These are phyloP conservation scores for Cistogaster globosa DNA, from an alignment of 2,888 invertebrate species.

Conservation along the genomic window DNA sequence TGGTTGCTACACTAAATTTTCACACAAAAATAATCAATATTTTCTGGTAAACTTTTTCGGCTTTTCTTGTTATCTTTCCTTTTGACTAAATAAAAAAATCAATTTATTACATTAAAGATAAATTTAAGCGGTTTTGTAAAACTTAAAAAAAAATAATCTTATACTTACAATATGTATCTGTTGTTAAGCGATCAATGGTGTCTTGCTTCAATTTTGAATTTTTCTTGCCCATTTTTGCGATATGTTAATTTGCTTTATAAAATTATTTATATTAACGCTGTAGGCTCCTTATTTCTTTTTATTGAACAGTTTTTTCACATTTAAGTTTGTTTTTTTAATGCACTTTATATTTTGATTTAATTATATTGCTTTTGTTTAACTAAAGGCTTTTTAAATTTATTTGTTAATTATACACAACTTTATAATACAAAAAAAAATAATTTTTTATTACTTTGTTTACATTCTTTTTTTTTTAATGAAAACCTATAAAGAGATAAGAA, in stretches of 20 bases:
- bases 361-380: conserved; percentile 55
- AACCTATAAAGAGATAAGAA: conserved; percentile 54
- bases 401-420: conserved; percentile 10
- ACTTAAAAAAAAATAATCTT: not conserved
- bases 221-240: conserved; percentile 94
- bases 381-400: conserved; percentile 44
- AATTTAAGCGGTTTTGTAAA: conserved; percentile 28
- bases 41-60: too few relatives aligned
- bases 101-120: too few relatives aligned
- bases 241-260: not conserved
- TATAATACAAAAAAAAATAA: not conserved
- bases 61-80: too few relatives aligned
- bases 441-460: conserved; percentile 27
- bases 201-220: conserved; percentile 98
- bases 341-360: conserved; percentile 35
- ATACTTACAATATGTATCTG: conserved; percentile 96
- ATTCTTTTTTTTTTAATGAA: conserved; percentile 30
- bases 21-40: too few relatives aligned
- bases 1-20: too few relatives aligned
- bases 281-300: not conserved
- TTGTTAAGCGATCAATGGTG: conserved; percentile 95
- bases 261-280: conserved; percentile 2
- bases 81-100: too few relatives aligned
- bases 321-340: conserved; percentile 22
- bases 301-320: not conserved